Evolutionary conservation across 1,140 invertebrate species (phyloP), one percentile per base, ranked within the genome.

Genomic region (Papilio polyxenes): DNA sequence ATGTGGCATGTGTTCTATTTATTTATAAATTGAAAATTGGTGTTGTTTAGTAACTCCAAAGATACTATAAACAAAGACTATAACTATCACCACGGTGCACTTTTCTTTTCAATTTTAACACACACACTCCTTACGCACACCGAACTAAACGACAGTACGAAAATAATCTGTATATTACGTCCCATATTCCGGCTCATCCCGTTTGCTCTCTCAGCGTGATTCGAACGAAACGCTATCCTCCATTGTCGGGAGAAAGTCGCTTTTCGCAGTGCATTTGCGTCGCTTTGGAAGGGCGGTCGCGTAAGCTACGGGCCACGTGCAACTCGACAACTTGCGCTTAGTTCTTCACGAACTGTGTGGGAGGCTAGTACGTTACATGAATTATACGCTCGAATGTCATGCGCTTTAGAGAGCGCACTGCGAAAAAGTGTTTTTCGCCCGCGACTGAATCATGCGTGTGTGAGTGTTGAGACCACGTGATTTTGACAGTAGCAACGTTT

Each of bases 291-390:
- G 92, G 92, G 92, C 91, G 92, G 90, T 85, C 90, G 91, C 89
- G 90, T 92, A 92, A 92, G 91, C 91, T 91, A 89, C 89, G 84
- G 83, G 89, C 92, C 93, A 94, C 93, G 93, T 94, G 93, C 91
- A 88, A 87, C 86, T 90, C 90, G 87, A 92, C 89, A 92, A 93
- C 90, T 94, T 93, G 92, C 92, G 92, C 89, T 94, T 94, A 94
- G 93, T 94, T 94, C 92, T 93, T 93, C 92, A 90, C 91, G 87
- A 94, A 94, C 92, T 90, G 92, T 93, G 92, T 94, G 89, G 92
- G 93, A 92, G 92, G 92, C 89, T 92, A 94, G 93, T 93, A 90
- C 90, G 90, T 87, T 93, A 90, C 88, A 92, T 91, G 91, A 90
- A 86, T 89, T 91, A 90, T 90, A 91, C 89, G 90, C 87, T 87